Evolutionary conservation across 2,113 vertebrate species (phyloP).

Genomic region (Ptyas mucosa): DNA sequence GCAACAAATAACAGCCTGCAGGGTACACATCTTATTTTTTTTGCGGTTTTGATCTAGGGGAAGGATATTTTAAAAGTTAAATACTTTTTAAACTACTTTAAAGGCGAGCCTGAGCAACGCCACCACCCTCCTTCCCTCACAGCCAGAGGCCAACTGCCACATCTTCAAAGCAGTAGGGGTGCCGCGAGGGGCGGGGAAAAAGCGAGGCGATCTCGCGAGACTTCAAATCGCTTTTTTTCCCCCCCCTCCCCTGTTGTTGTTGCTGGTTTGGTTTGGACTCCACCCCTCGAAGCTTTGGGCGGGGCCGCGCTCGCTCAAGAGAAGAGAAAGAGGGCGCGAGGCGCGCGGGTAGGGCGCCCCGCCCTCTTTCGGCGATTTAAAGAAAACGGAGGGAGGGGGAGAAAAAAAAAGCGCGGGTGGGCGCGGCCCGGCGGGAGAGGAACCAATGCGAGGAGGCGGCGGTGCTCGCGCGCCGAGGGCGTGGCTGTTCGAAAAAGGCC

Average conservation of each 20-base stretch:
- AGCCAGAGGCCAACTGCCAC: neutral
- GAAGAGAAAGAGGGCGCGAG: neutral
- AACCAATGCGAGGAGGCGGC: neutral
- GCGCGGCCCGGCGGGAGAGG: neutral
- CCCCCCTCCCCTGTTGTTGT: neutral
- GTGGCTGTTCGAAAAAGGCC: neutral
- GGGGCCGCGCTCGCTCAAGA: neutral
- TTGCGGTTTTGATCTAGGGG: neutral
- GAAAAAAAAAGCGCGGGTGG: too few relatives aligned
- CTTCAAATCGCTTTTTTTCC: too few relatives aligned
- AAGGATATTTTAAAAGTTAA: neutral
- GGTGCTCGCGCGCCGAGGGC: neutral
- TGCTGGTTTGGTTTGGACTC: neutral
- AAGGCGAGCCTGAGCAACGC: neutral
- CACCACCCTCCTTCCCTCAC: fast-evolving
- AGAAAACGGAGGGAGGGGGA: neutral
- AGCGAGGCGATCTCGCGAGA: neutral
- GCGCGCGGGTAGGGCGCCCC: neutral
- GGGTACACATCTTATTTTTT: neutral
- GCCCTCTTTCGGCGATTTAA: neutral
- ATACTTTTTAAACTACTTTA: neutral
- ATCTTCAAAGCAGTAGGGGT: neutral
- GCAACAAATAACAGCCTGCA: neutral
- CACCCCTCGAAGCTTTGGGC: neutral
- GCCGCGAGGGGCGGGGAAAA: too few relatives aligned